Base-by-base conservation (phyloP, 2,113 vertebrate species). In the Platysteira castanea region DNA sequence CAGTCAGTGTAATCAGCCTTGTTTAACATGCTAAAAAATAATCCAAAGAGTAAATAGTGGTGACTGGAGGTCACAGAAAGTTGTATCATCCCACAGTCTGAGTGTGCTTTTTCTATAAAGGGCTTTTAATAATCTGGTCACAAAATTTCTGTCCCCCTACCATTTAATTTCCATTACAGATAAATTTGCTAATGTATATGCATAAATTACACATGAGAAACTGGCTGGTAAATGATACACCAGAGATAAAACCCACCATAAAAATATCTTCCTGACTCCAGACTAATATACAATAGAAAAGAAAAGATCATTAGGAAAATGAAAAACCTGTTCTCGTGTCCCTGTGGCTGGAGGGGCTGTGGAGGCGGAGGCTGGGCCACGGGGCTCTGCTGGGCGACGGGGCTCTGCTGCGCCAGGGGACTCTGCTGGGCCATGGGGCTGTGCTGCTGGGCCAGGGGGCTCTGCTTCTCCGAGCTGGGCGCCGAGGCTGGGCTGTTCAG, bases 381-480 rank as follows among this genome's bases (percentile, higher is more conserved):
- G 0, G 98, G 97, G 87, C 97, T 98, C 84, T 98, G 98, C 93
- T 98, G 98, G 15, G 98, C 91, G 2, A 98, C 96, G 0, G 98
- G 98, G 92, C 97, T 98, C 88, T 98, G 98, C 86, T 98, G 98
- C 0, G 95, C 95, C 96, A 98, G 97, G 11, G 98, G 98, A 27
- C 98, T 99, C 91, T 98, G 98, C 86, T 98, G 98, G 83, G 96
- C 95, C 96, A 98, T 84, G 13, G 98, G 98, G 89, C 98, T 99
- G 97, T 98, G 98, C 96, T 98, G 99, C 93, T 99, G 99, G 42
- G 99, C 98, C 98, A 99, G 89, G 54, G 99, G 99, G 96, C 99
- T 99, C 97, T 99, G 99, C 96, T 99, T 99, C 98, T 99, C 99
- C 0, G 99, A 99, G 97, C 98, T 98, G 89, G 99, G 98, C 2